These are phyloP conservation scores for Agapostemon virescens DNA, from an alignment of 2,888 invertebrate genomes.

Conservation along the genomic window DNA sequence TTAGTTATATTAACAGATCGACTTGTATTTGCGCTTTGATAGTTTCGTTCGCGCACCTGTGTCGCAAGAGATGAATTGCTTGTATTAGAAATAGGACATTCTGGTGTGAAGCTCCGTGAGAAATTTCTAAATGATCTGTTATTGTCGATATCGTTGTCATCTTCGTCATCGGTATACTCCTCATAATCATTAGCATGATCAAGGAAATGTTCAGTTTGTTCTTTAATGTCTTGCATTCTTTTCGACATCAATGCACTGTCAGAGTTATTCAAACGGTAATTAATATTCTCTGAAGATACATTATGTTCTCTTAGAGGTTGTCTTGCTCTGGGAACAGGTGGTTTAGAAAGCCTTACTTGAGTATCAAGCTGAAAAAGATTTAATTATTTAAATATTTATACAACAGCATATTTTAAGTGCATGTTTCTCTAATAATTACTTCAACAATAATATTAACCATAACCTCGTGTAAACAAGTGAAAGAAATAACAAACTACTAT, in stretches of 20 bases:
- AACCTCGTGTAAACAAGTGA: not conserved
- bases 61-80: not conserved
- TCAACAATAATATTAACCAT: not conserved
- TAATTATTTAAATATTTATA: not conserved
- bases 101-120: not conserved
- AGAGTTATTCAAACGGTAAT: not conserved
- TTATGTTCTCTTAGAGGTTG: conserved; percentile 19
- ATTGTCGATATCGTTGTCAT: conserved; percentile 10
- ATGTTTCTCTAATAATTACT: not conserved
- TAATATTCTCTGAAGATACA: not conserved
- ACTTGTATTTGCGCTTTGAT: not conserved
- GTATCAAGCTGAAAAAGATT: conserved; percentile 29
- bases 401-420: not conserved
- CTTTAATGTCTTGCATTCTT: not conserved
- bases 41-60: not conserved
- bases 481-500: not conserved
- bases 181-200: not conserved
- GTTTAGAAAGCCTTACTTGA: conserved; percentile 9
- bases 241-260: not conserved
- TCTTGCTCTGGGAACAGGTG: conserved; percentile 38
- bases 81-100: not conserved
- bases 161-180: not conserved
- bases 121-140: not conserved
- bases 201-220: not conserved
- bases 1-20: not conserved